Base-by-base conservation (phyloP, 2,888 invertebrate species). In the Sepiola atlantica region DNA sequence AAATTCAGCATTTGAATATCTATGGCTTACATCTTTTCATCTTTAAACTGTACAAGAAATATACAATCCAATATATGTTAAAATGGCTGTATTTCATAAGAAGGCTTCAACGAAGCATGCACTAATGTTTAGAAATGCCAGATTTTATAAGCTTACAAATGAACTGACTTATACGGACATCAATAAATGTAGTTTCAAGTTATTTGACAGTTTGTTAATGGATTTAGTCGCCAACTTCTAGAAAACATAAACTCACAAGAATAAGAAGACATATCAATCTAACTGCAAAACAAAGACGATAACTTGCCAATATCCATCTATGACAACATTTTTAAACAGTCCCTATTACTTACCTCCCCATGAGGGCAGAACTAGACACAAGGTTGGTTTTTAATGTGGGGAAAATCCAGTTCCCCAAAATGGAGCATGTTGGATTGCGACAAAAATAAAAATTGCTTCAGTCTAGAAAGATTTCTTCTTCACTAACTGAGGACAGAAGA, bases 61-160 rank as follows among this genome's bases (percentile, higher is more conserved):
- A 77, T n/a, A 32, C 16, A 77, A 77, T 77, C n/a, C 2, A 77
- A 77, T 32, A 77, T 77, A 77, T 32, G n/a, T 77, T 32, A 32
- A 45, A 77, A 14, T 77, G 18, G 77, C 10, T 32, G 77, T 77
- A 77, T n/a, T 77, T 77, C n/a, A 77, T 14, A 77, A 16, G 18
- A 24, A 28, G 10, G 61, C 77, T 16, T 77, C 32, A 77, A 77
- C 16, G 10, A 77, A 77, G 32, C n/a, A 16, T n/a, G 32, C 14
- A n/a, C 77, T 77, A 32, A 77, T n/a, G 77, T 61, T 61, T n/a
- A 77, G 77, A 77, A 77, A 77, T n/a, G 77, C 77, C 77, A 77
- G n/a, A 14, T 77, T 32, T 77, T 77, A 77, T 77, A 77, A 77
- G n/a, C 77, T 77, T 77, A 77, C 77, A 77, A 77, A 77, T 77